Percentiles rank a stretch among this genome's conserved stretches.
Evolutionary conservation across 2,797 vertebrate genomes (phyloP).

Genomic region (Masticophis lateralis): DNA sequence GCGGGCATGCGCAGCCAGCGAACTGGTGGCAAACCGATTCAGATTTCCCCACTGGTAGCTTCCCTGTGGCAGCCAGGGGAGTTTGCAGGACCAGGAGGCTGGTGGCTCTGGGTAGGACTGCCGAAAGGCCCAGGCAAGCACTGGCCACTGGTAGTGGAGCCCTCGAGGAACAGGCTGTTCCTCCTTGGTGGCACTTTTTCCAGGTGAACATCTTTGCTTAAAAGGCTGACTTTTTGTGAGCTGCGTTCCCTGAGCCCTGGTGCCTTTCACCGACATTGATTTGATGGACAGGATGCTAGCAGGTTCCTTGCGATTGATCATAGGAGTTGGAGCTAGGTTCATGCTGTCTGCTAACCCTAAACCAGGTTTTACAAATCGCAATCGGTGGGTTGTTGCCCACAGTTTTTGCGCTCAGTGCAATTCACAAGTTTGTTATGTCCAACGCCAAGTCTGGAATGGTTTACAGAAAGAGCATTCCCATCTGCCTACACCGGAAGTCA

Average conservation of each 20-base stretch:
- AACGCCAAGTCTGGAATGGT: not conserved
- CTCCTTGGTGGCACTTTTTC: not conserved
- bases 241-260: not conserved
- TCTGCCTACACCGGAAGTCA: not conserved
- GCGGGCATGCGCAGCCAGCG: no score
- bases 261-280: not conserved
- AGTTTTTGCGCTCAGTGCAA: not conserved
- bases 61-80: not conserved
- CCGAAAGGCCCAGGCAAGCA: not conserved
- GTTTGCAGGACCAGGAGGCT: not conserved
- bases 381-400: not conserved
- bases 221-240: not conserved
- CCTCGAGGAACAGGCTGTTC: not conserved
- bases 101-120: not conserved
- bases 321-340: not conserved
- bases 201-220: not conserved
- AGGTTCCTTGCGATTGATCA: not conserved
- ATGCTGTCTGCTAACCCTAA: not conserved
- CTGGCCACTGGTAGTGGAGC: not conserved
- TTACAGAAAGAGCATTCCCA: not conserved
- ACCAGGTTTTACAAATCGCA: not conserved
- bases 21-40: no score
- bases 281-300: not conserved
- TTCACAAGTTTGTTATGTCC: not conserved
- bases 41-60: not conserved